Conservation (phyloP, 2,797 vertebrate genomes). For the Loris lydekkerianus region DNA sequence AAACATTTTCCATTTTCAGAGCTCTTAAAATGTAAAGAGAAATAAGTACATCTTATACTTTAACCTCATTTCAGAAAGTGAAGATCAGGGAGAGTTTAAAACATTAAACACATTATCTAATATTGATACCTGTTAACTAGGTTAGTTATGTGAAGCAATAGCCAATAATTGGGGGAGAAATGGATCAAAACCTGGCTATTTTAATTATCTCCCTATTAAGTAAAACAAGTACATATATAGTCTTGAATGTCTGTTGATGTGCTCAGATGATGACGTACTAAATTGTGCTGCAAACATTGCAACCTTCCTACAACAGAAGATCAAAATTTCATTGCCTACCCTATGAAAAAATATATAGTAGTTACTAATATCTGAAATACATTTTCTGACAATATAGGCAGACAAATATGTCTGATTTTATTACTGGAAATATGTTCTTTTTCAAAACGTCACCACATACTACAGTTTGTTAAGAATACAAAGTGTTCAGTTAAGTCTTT, state of each 20-base stretch:
- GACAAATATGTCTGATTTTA: conserved; percentile 22
- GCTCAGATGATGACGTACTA: conserved; percentile 44
- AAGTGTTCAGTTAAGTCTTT: conserved; percentile 11
- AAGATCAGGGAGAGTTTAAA: not conserved
- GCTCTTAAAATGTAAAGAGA: not conserved
- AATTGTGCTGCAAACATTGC: not conserved
- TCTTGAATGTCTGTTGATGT: not conserved
- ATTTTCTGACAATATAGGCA: not conserved
- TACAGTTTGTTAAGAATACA: conserved; percentile 33
- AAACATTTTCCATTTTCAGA: conserved; percentile 43
- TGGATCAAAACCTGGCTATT: not conserved
- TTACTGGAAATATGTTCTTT: conserved; percentile 43
- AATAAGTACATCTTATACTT: not conserved
- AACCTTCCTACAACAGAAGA: not conserved
- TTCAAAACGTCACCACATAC: not conserved
- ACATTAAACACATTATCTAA: not conserved
- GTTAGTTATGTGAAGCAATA: not conserved
- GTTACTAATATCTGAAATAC: conserved; percentile 60
- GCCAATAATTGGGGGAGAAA: not conserved
- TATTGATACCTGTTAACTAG: not conserved
- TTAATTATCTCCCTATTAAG: conserved; percentile 22
- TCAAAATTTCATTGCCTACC: not conserved
- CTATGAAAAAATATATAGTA: not conserved
- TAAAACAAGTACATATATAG: not conserved
- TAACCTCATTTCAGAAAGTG: conserved; percentile 1